Evolutionary conservation across 1,140 invertebrate genomes (phyloP).

Genomic region (Lithobius niger): DNA sequence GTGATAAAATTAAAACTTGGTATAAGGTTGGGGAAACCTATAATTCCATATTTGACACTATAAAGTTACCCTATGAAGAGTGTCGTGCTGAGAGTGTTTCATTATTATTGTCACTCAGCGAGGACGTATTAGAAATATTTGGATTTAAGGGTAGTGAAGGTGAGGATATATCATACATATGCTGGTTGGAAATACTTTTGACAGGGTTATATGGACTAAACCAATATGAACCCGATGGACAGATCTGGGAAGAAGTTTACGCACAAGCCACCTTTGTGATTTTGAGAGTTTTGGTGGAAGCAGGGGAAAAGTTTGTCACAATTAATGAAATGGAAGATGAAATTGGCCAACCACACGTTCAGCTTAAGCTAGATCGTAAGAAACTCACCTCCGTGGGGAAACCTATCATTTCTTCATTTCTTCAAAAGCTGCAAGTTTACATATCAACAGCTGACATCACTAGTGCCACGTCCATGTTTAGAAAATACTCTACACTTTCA

Average conservation of each 20-base stretch:
- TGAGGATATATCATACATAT: slow-evolving; percentile 74
- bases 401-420: slow-evolving; percentile 57
- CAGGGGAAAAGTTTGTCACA: slow-evolving; percentile 65
- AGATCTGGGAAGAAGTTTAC: slow-evolving; percentile 73
- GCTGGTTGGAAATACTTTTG: slow-evolving; percentile 79
- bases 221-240: slow-evolving; percentile 74
- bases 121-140: slow-evolving; percentile 72
- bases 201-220: slow-evolving; percentile 73
- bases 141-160: slow-evolving; percentile 58
- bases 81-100: too few species aligned
- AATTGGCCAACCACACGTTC: slow-evolving; percentile 57
- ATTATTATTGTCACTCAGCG: too few species aligned
- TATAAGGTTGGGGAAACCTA: too few species aligned
- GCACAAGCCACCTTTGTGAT: slow-evolving; percentile 78
- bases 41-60: too few species aligned
- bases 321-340: slow-evolving; percentile 51
- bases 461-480: too few species aligned
- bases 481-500: too few species aligned
- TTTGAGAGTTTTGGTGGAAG: slow-evolving; percentile 68
- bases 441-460: too few species aligned
- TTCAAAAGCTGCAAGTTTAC: slow-evolving; percentile 54
- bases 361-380: slow-evolving; percentile 56
- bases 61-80: too few species aligned
- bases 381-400: slow-evolving; percentile 73
- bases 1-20: too few species aligned